These are phyloP conservation scores for Meloidogyne exigua DNA, from an alignment of 1,140 invertebrate species.

Conservation along the genomic window DNA sequence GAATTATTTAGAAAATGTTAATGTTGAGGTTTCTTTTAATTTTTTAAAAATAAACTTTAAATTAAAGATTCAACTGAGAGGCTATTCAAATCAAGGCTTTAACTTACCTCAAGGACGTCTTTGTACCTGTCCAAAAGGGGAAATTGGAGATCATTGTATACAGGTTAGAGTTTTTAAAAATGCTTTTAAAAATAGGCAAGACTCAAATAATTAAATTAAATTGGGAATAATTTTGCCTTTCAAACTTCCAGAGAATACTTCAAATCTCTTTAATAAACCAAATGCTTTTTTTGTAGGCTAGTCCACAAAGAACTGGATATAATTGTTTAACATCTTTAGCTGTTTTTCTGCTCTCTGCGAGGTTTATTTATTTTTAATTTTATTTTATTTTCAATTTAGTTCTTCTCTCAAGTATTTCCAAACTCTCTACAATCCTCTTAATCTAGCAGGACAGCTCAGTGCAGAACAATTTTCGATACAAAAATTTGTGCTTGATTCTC, in stretches of 20 bases:
- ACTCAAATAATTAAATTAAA: too few species aligned
- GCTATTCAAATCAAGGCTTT: slow-evolving; percentile 26
- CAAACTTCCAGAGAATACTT: too few species aligned
- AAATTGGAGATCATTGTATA: not conserved
- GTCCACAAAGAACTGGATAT: slow-evolving; percentile 43
- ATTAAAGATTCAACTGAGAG: slow-evolving; percentile 23
- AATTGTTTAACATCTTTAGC: slow-evolving; percentile 49
- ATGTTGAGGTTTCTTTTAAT: not conserved
- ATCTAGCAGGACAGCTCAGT: slow-evolving; percentile 38
- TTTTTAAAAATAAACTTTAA: not conserved
- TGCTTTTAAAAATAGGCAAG: not conserved
- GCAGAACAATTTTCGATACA: slow-evolving; percentile 28
- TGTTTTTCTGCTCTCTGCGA: slow-evolving; percentile 52
- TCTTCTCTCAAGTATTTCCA: slow-evolving; percentile 42
- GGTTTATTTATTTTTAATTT: slow-evolving; percentile 31
- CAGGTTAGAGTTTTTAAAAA: not conserved
- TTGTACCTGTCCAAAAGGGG: slow-evolving; percentile 34
- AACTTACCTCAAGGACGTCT: slow-evolving; percentile 11
- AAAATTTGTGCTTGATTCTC: slow-evolving; percentile 40
- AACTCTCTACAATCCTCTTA: slow-evolving; percentile 52
- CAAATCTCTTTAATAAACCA: too few species aligned
- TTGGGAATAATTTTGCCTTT: too few species aligned
- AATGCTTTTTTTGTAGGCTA: slow-evolving; percentile 25
- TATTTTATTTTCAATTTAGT: slow-evolving; percentile 34
- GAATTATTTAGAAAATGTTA: not conserved